Conservation (phyloP, 2,888 invertebrate species). For the Callyntrura guangdongensis region DNA sequence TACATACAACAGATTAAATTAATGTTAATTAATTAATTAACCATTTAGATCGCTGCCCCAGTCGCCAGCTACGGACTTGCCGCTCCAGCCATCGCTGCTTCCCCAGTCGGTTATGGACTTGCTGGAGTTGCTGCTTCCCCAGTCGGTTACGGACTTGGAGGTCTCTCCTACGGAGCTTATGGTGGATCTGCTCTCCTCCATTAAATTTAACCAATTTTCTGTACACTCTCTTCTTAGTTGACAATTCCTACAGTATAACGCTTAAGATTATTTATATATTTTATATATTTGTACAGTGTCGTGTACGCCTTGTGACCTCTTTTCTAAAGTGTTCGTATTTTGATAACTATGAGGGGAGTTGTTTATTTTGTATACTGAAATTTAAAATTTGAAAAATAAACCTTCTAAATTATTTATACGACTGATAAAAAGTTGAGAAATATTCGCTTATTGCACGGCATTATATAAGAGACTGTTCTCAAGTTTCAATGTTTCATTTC, state of each 20-base stretch:
- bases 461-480: too few relatives aligned
- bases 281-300: neutral
- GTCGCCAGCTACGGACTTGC: neutral
- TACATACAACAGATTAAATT: too few relatives aligned
- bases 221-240: neutral
- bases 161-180: neutral
- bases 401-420: conserved; percentile 31
- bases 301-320: neutral
- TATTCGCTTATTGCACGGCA: too few relatives aligned
- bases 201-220: neutral
- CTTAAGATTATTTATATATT: neutral
- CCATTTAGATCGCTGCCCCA: conserved; percentile 1
- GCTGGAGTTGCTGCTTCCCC: conserved; percentile 4
- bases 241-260: neutral
- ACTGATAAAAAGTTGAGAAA: too few relatives aligned
- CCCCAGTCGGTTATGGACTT: neutral
- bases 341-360: neutral
- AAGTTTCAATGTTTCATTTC: too few relatives aligned
- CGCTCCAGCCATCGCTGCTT: neutral
- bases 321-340: neutral
- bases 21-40: too few relatives aligned
- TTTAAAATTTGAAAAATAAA: conserved; percentile 24
- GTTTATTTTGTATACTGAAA: conserved; percentile 29
- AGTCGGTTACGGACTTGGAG: neutral
- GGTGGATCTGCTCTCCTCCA: neutral